A percentile compares a stretch with the other conserved stretches of the same genome.
Conservation (phyloP, 2,797 vertebrate species). For the Hapalemur alaotrensis region DNA sequence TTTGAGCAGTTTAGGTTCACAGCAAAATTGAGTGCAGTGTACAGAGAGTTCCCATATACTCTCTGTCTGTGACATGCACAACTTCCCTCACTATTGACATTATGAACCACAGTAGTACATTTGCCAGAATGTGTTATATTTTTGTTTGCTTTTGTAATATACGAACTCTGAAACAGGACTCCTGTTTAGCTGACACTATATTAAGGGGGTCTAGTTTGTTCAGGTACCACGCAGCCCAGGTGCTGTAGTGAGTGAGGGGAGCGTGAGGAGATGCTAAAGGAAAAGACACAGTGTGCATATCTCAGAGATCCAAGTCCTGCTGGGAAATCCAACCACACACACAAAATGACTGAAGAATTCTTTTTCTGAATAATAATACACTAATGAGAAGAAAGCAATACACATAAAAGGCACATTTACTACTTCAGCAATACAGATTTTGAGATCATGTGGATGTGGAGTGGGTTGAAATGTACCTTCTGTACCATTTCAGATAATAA, state of each 20-base stretch:
- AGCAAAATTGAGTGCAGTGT: background rate
- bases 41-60: background rate
- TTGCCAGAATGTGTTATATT: background rate
- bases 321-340: background rate
- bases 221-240: background rate
- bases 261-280: background rate
- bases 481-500: background rate
- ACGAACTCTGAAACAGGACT: background rate
- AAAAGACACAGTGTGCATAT: too few relatives aligned
- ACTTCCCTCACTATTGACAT: background rate
- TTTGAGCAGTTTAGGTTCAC: background rate
- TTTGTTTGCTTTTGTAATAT: background rate
- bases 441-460: background rate
- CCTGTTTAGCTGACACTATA: background rate
- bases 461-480: background rate
- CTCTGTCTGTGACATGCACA: background rate
- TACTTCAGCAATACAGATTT: background rate
- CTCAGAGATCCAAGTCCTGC: background rate
- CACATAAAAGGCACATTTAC: background rate
- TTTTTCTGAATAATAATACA: background rate
- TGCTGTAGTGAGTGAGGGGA: background rate
- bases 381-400: background rate
- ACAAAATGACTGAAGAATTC: background rate
- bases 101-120: too few relatives aligned
- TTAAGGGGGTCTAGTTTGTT: background rate